Percentiles rank a stretch among this genome's conserved stretches.
Conservation (phyloP, 2,797 vertebrate genomes). For the Graptemys geographica region DNA sequence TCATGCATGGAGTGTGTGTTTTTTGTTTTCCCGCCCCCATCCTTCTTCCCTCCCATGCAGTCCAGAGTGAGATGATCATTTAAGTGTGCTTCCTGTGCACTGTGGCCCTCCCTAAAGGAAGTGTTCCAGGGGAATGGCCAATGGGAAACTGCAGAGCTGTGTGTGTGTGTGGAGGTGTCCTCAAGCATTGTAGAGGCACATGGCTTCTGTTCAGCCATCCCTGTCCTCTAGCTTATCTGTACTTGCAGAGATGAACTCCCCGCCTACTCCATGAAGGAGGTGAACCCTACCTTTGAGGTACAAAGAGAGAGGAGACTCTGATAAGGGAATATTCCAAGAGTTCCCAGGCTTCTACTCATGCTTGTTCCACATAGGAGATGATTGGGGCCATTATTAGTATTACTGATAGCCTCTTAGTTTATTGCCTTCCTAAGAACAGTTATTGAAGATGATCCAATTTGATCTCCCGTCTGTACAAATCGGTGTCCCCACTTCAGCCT, state of each 20-base stretch:
- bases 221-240: neutral
- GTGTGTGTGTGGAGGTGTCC: accelerated
- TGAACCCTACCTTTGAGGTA: neutral
- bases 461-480: accelerated
- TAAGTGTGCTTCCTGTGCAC: no score
- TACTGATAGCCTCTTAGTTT: neutral
- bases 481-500: accelerated
- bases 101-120: no score
- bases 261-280: neutral
- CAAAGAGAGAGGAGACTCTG: neutral
- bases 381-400: accelerated
- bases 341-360: accelerated
- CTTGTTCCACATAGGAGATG: neutral
- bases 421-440: neutral
- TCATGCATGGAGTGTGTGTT: no score
- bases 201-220: accelerated
- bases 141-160: no score
- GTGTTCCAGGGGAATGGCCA: no score
- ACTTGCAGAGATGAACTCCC: neutral
- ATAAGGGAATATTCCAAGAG: neutral
- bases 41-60: no score
- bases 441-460: neutral
- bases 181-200: accelerated
- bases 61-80: no score
- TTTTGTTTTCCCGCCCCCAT: no score